A percentile compares a stretch with the other conserved stretches of the same genome.
These are phyloP conservation scores for Aurelia sp. DNA, from an alignment of 30 jellyfish, hydroid and myxozoan species.

Conservation along the genomic window DNA sequence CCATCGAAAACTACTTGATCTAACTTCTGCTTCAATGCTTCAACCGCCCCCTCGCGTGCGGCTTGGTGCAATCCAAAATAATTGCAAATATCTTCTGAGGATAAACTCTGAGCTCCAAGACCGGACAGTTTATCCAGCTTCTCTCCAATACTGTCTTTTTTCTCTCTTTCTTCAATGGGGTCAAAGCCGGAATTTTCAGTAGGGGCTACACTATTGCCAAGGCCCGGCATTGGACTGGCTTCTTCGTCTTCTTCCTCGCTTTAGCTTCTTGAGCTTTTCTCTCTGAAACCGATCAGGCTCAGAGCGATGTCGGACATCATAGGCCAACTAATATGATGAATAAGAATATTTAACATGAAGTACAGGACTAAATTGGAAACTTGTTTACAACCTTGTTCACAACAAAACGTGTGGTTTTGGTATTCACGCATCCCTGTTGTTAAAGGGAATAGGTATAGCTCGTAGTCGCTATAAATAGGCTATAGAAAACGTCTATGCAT, in stretches of 20 bases:
- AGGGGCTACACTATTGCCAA: not conserved
- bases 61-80: constrained; percentile 87
- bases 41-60: constrained; percentile 89
- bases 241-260: constrained; percentile 6
- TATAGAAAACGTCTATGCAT: no score
- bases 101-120: constrained; percentile 19
- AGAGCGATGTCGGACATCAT: constrained; percentile 56
- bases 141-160: constrained; percentile 5
- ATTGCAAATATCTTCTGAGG: constrained; percentile 26
- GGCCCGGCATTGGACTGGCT: constrained; percentile 8
- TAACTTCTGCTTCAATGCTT: constrained; percentile 28
- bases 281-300: constrained; percentile 6
- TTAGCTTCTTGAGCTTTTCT: not conserved
- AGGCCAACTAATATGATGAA: no score
- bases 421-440: no score
- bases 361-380: no score
- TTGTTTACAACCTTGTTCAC: no score
- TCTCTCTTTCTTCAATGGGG: not conserved
- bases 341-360: no score
- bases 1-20: constrained; percentile 54
- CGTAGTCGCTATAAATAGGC: no score
- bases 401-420: no score
- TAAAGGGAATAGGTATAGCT: no score
- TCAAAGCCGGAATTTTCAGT: constrained; percentile 31
- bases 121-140: constrained; percentile 26